These are phyloP conservation scores for Chascanopsetta lugubris DNA, from an alignment of 2,113 vertebrate species.

Conservation along the genomic window DNA sequence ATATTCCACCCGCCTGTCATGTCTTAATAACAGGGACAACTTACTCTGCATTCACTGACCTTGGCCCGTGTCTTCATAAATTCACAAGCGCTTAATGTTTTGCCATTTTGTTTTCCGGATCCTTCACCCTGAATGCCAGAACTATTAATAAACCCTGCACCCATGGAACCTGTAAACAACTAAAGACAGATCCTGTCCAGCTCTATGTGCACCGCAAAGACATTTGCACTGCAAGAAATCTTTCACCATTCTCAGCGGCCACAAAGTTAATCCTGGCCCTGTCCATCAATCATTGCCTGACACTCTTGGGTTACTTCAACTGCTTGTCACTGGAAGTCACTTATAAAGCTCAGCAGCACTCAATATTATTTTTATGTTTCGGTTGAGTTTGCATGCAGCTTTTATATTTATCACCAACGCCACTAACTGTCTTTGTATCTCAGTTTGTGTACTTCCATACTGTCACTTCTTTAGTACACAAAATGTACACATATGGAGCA, in stretches of 20 bases:
- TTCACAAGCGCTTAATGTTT: conserved; percentile 49
- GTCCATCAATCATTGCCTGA: conserved; percentile 9
- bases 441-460: too few relatives aligned
- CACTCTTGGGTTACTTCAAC: not conserved
- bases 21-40: not conserved
- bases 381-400: too few relatives aligned
- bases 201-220: conserved; percentile 40
- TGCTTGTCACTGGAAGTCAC: not conserved
- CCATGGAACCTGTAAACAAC: conserved; percentile 46
- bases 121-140: conserved; percentile 36
- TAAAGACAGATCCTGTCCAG: conserved; percentile 42
- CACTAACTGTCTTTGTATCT: too few relatives aligned
- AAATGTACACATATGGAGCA: too few relatives aligned
- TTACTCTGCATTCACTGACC: conserved; percentile 31
- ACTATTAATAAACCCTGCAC: conserved; percentile 60
- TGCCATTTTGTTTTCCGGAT: conserved; percentile 38
- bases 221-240: conserved; percentile 52
- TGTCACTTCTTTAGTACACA: too few relatives aligned
- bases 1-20: conserved; percentile 11
- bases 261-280: conserved; percentile 24
- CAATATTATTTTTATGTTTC: not conserved
- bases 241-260: conserved; percentile 41
- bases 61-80: conserved; percentile 38
- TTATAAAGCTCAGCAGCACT: not conserved
- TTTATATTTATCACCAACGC: too few relatives aligned